Evolutionary conservation across 2,888 invertebrate genomes (phyloP).

Genomic region (Amphipoea lucens): DNA sequence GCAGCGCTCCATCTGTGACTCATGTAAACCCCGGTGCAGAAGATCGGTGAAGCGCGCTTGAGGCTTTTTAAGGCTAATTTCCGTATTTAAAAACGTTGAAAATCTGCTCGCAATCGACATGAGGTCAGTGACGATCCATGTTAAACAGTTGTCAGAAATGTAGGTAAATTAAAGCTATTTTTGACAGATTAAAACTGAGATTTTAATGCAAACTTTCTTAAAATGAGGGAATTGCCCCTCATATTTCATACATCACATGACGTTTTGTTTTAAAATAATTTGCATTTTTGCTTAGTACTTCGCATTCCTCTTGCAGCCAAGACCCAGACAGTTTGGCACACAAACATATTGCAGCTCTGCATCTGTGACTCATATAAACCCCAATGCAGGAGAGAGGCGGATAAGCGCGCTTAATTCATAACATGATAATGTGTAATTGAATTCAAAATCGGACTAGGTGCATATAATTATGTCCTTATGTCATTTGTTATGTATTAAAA

Average conservation of each 20-base stretch:
- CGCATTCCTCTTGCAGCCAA: no score
- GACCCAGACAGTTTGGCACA: slow-evolving; percentile 20
- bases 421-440: background rate
- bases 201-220: background rate
- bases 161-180: background rate
- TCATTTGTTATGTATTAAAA: background rate
- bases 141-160: background rate
- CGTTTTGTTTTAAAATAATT: background rate
- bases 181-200: background rate
- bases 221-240: background rate
- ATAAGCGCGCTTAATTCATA: slow-evolving; percentile 12
- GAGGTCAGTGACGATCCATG: background rate
- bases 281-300: background rate
- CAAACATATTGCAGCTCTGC: slow-evolving; percentile 24
- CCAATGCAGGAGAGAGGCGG: slow-evolving; percentile 22
- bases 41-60: slow-evolving; percentile 28
- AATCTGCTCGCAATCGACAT: background rate
- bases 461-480: background rate
- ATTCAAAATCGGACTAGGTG: background rate
- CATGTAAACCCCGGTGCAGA: slow-evolving; percentile 34
- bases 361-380: slow-evolving; percentile 41
- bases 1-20: slow-evolving; percentile 38
- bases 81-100: background rate
- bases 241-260: background rate
- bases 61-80: background rate